Evolutionary conservation across 2,113 vertebrate species (phyloP).

Genomic region (Dunckerocampus dactyliophorus): DNA sequence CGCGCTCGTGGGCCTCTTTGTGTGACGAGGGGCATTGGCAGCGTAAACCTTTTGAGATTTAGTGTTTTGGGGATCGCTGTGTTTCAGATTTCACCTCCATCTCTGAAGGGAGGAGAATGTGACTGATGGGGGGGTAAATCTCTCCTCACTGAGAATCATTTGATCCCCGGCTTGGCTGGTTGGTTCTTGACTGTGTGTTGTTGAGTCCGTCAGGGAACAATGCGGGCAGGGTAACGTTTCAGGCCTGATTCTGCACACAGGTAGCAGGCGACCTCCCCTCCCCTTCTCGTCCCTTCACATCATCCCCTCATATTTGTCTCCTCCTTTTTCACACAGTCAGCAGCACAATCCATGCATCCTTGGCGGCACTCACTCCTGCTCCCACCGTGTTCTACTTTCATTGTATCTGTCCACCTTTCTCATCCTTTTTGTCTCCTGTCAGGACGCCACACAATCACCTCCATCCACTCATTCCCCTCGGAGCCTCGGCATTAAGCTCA

Average conservation of each 20-base stretch:
- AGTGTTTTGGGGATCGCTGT: slow-evolving; percentile 62
- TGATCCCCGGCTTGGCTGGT: slow-evolving; percentile 67
- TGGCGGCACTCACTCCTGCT: slow-evolving; percentile 9
- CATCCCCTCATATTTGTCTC: slow-evolving; percentile 9
- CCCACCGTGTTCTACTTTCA: slow-evolving; percentile 11
- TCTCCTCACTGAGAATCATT: slow-evolving; percentile 69
- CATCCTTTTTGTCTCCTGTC: slow-evolving; percentile 34
- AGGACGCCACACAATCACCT: slow-evolving; percentile 30
- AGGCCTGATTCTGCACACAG: slow-evolving; percentile 78
- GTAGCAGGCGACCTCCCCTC: slow-evolving; percentile 27
- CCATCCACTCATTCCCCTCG: slow-evolving; percentile 43
- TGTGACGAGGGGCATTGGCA: slow-evolving; percentile 10
- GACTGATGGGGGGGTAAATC: slow-evolving; percentile 58
- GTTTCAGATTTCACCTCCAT: slow-evolving; percentile 58
- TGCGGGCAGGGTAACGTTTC: slow-evolving; percentile 84
- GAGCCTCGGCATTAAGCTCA: too few species aligned
- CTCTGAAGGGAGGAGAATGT: slow-evolving; percentile 39
- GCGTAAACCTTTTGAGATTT: slow-evolving; percentile 63
- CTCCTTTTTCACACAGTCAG: slow-evolving; percentile 31
- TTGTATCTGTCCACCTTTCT: slow-evolving; percentile 30
- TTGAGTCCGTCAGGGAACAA: slow-evolving; percentile 78
- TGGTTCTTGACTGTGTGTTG: slow-evolving; percentile 71
- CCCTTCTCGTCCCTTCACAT: slow-evolving; percentile 29
- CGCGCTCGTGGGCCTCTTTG: background rate
- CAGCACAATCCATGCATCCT: slow-evolving; percentile 1